phyloP scores from a whole-genome alignment of 2,888 invertebrate genomes.

The Diplolepis rosae region DNA sequence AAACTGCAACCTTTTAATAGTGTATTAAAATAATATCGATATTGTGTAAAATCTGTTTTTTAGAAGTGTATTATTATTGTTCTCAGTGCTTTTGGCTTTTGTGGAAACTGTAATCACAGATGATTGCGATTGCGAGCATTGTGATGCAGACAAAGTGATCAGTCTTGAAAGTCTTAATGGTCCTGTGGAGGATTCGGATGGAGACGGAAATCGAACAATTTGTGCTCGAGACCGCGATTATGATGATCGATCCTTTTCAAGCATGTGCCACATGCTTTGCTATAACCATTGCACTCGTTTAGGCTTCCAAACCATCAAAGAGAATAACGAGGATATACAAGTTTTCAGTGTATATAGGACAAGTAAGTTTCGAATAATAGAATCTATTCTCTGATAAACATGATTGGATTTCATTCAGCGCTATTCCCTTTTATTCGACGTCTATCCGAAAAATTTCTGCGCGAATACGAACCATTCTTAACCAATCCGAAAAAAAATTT shows the following conservation, averaged over 20 bases:
- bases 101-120: background rate
- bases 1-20: too few species aligned
- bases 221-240: constrained; percentile 66
- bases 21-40: background rate
- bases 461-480: too few species aligned
- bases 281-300: constrained; percentile 63
- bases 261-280: constrained; percentile 68
- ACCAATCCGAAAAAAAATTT: too few species aligned
- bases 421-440: too few species aligned
- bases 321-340: constrained; percentile 41
- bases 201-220: constrained; percentile 60
- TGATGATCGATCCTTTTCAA: constrained; percentile 63
- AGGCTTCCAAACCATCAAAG: constrained; percentile 45
- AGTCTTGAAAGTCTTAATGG: constrained; percentile 48
- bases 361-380: too few species aligned
- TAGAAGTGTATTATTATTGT: background rate
- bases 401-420: too few species aligned
- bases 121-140: constrained; percentile 57
- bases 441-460: too few species aligned
- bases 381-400: too few species aligned
- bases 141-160: constrained; percentile 53
- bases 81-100: constrained; percentile 12
- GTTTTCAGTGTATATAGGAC: constrained; percentile 52
- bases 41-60: background rate
- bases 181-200: constrained; percentile 57